phyloP scores from a whole-genome alignment of 2,888 invertebrate species.

The Microctonus aethiopoides region DNA sequence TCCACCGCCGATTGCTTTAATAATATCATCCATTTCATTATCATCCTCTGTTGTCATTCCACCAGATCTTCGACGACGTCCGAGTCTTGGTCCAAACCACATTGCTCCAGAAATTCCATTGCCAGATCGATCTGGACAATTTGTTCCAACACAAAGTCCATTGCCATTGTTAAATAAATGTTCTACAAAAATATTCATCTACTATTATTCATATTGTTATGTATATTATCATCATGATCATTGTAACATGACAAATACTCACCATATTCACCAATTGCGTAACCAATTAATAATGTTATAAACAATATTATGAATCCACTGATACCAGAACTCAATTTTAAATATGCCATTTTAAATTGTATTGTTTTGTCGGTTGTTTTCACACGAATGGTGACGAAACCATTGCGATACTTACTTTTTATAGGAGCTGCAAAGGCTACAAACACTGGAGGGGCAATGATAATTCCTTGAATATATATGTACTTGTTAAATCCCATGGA shows the following conservation, averaged over 20 bases:
- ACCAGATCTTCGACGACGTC: conserved; percentile 67
- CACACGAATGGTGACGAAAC: conserved; percentile 42
- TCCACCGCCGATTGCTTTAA: conserved; percentile 64
- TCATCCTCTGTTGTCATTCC: conserved; percentile 51
- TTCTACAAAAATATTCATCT: conserved; percentile 22
- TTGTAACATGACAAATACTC: conserved; percentile 1
- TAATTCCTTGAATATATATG: neutral
- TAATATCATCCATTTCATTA: conserved; percentile 59
- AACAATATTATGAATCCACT: conserved; percentile 41
- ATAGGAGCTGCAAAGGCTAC: conserved; percentile 35
- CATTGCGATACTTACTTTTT: conserved; percentile 41
- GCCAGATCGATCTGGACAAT: conserved; percentile 52
- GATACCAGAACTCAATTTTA: conserved; percentile 27
- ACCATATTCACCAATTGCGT: conserved; percentile 55
- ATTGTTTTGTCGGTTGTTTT: conserved; percentile 33
- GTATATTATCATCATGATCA: neutral
- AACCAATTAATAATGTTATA: conserved; percentile 37
- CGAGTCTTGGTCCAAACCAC: conserved; percentile 71
- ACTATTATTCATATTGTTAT: neutral
- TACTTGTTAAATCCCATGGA: too few relatives aligned
- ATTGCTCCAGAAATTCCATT: conserved; percentile 58
- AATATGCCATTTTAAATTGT: conserved; percentile 9
- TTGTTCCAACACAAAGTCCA: conserved; percentile 49
- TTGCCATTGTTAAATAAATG: conserved; percentile 35
- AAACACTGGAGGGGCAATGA: conserved; percentile 1